phyloP scores from a whole-genome alignment of 2,113 vertebrate species.

The Edolisoma coerulescens region DNA sequence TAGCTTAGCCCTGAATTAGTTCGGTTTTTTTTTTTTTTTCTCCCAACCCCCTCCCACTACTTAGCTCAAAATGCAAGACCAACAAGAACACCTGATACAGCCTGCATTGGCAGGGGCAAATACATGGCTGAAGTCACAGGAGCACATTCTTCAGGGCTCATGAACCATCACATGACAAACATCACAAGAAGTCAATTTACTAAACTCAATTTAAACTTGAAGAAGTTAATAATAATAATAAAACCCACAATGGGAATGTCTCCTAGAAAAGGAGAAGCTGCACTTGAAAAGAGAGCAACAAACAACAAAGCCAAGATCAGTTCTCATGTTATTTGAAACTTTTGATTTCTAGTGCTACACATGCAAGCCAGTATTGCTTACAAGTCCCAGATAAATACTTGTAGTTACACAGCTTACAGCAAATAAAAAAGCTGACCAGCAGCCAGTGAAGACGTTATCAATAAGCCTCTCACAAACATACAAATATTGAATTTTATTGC shows the following conservation, averaged over 20 bases:
- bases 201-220: conserved; percentile 19
- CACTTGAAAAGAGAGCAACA: background rate
- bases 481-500: background rate
- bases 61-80: background rate
- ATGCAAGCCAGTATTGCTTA: background rate
- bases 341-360: background rate
- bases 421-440: background rate
- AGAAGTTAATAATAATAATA: background rate
- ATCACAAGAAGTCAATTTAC: conserved; percentile 40
- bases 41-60: background rate
- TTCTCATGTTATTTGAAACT: background rate
- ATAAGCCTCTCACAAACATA: background rate
- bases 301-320: background rate
- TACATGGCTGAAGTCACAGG: conserved; percentile 14
- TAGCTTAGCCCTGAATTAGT: background rate
- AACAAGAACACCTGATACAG: conserved; percentile 17
- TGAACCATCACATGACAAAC: conserved; percentile 42
- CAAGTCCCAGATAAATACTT: background rate
- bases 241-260: background rate
- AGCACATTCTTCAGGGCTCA: conserved; percentile 45
- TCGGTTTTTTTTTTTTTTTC: background rate
- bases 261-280: conserved; percentile 21
- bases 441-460: background rate
- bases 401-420: background rate
- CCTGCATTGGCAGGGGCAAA: background rate